Conservation (phyloP, 1,140 invertebrate genomes). For the Penaeus japonicus region DNA sequence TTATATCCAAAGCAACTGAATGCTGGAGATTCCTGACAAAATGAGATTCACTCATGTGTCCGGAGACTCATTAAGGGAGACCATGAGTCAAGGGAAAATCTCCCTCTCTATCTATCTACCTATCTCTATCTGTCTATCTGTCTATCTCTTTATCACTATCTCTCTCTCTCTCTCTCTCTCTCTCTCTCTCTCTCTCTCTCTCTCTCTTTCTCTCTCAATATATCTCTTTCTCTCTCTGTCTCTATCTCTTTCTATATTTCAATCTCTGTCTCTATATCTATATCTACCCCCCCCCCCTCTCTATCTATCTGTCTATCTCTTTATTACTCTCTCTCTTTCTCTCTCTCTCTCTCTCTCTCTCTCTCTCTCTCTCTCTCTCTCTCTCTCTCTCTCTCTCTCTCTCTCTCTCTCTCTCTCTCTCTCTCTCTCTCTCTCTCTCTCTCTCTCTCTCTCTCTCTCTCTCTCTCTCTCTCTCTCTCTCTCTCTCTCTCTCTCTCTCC, state of each 20-base stretch:
- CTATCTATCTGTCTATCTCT: background rate
- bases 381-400: background rate
- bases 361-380: background rate
- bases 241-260: background rate
- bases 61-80: too few relatives aligned
- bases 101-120: too few relatives aligned
- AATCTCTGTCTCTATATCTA: background rate
- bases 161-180: conserved; percentile 15
- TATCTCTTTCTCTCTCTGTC: conserved; percentile 9
- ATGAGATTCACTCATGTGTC: too few relatives aligned
- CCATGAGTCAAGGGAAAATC: too few relatives aligned
- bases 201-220: background rate
- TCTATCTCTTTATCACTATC: background rate
- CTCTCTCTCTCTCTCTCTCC: too few relatives aligned
- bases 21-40: too few relatives aligned
- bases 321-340: background rate
- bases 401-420: background rate
- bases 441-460: too few relatives aligned
- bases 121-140: background rate
- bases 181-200: conserved; percentile 6
- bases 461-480: too few relatives aligned
- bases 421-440: background rate
- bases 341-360: background rate
- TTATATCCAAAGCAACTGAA: too few relatives aligned
- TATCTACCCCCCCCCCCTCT: background rate